Evolutionary conservation across 2,888 invertebrate genomes (phyloP), one percentile per base, ranked within the genome.

Genomic region (Odiellus spinosus): DNA sequence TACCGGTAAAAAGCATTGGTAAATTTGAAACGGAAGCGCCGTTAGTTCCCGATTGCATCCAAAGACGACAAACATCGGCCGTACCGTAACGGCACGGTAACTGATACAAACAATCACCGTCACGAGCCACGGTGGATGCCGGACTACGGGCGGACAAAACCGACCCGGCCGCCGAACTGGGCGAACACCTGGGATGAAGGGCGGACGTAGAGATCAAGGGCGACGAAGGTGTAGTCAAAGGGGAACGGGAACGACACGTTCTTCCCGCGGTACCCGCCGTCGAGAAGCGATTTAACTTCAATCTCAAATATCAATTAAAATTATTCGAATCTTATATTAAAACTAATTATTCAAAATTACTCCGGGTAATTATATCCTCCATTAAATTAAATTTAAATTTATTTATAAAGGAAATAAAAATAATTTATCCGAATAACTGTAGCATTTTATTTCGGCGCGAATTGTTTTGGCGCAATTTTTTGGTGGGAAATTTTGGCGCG

Each of bases 1-100:
- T 79, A 85, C 85, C 85, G 71, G 84, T 84, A 73, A 87, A 86
- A 64, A 88, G 76, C 87, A 88, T 87, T 70, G 87, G 86, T 75
- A 88, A 83, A 73, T 87, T 87, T 69, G 86, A 82, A 69, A 88
- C 86, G 55, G 86, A 83, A 15, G 49, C 47, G 3, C 46, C 39
- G 26, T 45, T 50, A 15, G 44, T 47, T 11, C 52, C 52, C 10
- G 38, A 10, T 32, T 50, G 50, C 50, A 50, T 50, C 52, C 52
- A 52, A 41, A 52, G 48, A 42, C 52, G 45, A 36, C 49, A 52
- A 8, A 52, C 52, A 46, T 52, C 52, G 18, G 52, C 52, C 34
- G 50, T 46, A 34, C 49, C 49, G 52, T 52, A 52, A 21, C 52
- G 47, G 45, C 52, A 52, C 46, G 49, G 50, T 39, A 52, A 50